Evolutionary conservation across 1,140 invertebrate species (phyloP), one percentile per base, ranked within the genome.

Genomic region (Drosophila kikkawai): DNA sequence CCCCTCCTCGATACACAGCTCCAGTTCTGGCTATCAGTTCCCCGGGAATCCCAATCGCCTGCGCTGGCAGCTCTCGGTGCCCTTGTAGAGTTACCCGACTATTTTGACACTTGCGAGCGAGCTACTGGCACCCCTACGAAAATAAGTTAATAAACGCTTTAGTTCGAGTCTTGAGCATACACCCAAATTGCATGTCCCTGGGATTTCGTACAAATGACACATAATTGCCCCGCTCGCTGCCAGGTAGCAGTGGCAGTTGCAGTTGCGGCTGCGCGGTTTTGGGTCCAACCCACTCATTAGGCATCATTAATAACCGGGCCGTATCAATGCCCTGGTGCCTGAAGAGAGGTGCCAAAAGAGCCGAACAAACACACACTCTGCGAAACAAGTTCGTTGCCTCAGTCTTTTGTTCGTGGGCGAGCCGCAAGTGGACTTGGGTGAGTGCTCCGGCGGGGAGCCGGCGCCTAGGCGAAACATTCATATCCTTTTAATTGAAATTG

Each of bases 401-500:
- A 80, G 86, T 85, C 80, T 77, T 82, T 82, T 64, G 74, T 77
- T 79, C 45, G 76, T 69, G 42, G 61, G 77, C 80, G 61, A 66
- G 19, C 19, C 53, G 19, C 36, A 22, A 56, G 53, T 26, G 39
- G 45, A 66, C 53, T 17, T 2, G 7, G 15, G 36, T 22, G 63
- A 44, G 45, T 59, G 64, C 19, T 61, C 4, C 42, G 26, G 41
- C 17, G 34, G 32, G 17, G 26, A 11, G 29, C n/a, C 53, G 70
- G 70, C 70, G 70, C 70, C 58, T 50, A 75, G 53, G 53, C 61
- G 51, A 70, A 75, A 81, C 85, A 88, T 87, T 81, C 84, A 90
- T 88, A 88, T 88, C 84, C 84, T 88, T 88, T 90, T 90, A 90
- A 90, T 90, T 90, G 85, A 90, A 90, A 90, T 90, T 79, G 85